Evolutionary conservation across 2,113 vertebrate species (phyloP).

Genomic region (Empidonax traillii): DNA sequence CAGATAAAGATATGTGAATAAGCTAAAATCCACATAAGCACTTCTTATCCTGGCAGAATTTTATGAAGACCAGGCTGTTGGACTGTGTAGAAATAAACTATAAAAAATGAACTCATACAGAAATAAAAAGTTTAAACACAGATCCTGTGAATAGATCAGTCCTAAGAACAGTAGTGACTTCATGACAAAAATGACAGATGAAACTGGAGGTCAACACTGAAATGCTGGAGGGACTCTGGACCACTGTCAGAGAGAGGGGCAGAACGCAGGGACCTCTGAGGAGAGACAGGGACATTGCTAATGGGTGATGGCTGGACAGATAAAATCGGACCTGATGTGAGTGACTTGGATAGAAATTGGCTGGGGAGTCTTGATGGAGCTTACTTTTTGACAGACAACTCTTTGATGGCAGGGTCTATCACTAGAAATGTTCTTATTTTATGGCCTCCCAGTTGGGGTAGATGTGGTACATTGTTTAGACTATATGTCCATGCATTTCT

Average conservation of each 20-base stretch:
- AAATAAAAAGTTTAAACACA: background rate
- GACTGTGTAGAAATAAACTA: background rate
- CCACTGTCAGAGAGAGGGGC: background rate
- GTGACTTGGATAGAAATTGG: background rate
- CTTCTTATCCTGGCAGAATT: background rate
- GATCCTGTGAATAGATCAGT: background rate
- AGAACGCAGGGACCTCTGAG: background rate
- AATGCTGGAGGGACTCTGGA: background rate
- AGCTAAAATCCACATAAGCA: background rate
- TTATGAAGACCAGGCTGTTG: background rate
- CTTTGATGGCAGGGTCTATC: background rate
- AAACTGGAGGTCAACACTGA: background rate
- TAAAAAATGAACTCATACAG: background rate
- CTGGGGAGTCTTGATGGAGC: background rate
- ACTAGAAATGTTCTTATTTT: background rate
- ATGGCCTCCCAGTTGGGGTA: background rate
- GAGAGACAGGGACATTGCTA: background rate
- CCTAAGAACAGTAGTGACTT: background rate
- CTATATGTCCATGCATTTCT: background rate
- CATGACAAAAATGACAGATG: background rate
- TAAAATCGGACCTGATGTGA: background rate
- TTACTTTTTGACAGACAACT: background rate
- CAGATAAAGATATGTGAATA: background rate
- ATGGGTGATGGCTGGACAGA: background rate
- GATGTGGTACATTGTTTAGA: background rate